These are phyloP conservation scores for Eucera pruinosa DNA, from an alignment of 2,888 invertebrate species.

Conservation along the genomic window DNA sequence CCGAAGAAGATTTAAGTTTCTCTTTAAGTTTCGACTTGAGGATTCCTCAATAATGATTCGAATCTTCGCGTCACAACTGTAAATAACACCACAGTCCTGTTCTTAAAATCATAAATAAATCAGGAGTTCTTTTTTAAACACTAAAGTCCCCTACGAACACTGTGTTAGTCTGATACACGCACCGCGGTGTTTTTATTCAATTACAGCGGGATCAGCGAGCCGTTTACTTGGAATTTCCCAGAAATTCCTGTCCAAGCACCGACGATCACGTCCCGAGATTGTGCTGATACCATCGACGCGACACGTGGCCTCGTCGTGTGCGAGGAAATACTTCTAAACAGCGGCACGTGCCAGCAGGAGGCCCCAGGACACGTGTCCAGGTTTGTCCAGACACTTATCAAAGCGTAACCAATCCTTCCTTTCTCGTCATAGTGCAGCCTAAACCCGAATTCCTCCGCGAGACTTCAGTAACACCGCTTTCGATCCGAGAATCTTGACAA, in stretches of 20 bases:
- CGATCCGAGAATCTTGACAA: too few species aligned
- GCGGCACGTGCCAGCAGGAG: constrained; percentile 74
- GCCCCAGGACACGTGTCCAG: constrained; percentile 73
- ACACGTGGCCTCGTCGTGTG: constrained; percentile 68
- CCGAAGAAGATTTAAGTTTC: neutral
- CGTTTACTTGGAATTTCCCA: constrained; percentile 37
- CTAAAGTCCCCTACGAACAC: neutral
- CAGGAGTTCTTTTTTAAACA: neutral
- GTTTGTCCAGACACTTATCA: constrained; percentile 64
- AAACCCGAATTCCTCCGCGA: neutral
- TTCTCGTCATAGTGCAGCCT: neutral
- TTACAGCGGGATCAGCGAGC: neutral
- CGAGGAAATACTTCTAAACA: constrained; percentile 76
- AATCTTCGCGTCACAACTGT: neutral
- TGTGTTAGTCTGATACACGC: too few species aligned
- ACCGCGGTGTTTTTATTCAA: neutral
- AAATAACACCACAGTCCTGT: neutral
- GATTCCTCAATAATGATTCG: neutral
- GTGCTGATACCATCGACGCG: constrained; percentile 52
- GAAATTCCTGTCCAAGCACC: constrained; percentile 11
- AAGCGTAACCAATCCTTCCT: neutral
- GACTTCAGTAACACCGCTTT: neutral
- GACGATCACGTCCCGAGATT: constrained; percentile 62
- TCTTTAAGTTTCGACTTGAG: neutral
- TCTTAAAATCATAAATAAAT: neutral